Evolutionary conservation across 2,888 invertebrate genomes (phyloP).

Genomic region (Lobophora halterata): DNA sequence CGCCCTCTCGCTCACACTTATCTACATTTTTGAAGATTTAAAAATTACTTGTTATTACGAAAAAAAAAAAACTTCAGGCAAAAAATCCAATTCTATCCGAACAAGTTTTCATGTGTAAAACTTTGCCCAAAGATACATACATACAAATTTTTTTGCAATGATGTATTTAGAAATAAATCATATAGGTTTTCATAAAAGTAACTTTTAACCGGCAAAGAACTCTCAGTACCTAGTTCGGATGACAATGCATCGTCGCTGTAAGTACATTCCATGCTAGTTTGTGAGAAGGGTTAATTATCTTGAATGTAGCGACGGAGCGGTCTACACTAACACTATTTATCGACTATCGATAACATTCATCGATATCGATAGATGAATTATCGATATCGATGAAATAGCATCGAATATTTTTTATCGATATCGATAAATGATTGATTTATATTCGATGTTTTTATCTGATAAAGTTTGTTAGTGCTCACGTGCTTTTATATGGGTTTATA

Average conservation of each 20-base stretch:
- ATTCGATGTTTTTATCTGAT: too few relatives aligned
- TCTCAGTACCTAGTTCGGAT: not conserved
- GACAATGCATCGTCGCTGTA: slow-evolving; percentile 22
- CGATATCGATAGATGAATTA: slow-evolving; percentile 10
- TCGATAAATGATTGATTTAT: too few relatives aligned
- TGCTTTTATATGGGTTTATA: slow-evolving; percentile 39
- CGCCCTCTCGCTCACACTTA: too few relatives aligned
- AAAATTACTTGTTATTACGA: too few relatives aligned
- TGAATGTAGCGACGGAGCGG: slow-evolving; percentile 28
- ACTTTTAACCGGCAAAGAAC: slow-evolving; percentile 15
- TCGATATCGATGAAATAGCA: slow-evolving; percentile 17
- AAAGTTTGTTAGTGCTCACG: slow-evolving; percentile 19
- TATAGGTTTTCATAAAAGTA: not conserved
- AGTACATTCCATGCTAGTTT: slow-evolving; percentile 33
- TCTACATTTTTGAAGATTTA: too few relatives aligned
- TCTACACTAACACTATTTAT: slow-evolving; percentile 19
- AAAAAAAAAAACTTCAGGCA: too few relatives aligned
- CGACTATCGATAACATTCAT: slow-evolving; percentile 16
- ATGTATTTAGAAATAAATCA: not conserved
- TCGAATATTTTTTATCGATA: slow-evolving; percentile 9
- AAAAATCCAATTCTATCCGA: too few relatives aligned
- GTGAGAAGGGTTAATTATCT: slow-evolving; percentile 24
- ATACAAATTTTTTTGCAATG: too few relatives aligned
- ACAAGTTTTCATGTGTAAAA: too few relatives aligned
- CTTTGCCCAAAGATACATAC: too few relatives aligned